Conservation (phyloP, 2,797 vertebrate species). For the Enteromius fasciolatus region DNA sequence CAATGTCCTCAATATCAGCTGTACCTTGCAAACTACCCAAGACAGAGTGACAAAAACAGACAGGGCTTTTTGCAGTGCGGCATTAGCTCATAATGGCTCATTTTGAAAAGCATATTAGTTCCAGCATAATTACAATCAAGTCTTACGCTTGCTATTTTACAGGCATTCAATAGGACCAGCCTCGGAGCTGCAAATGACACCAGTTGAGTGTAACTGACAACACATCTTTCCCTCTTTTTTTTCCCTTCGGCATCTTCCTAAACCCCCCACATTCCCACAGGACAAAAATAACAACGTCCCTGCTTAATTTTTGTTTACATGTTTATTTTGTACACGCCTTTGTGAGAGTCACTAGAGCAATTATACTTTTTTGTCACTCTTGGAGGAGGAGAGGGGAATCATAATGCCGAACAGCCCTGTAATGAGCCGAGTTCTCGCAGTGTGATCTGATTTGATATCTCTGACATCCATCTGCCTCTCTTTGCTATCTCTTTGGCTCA, state of each 20-base stretch:
- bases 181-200: conserved; percentile 79
- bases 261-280: conserved; percentile 68
- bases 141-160: conserved; percentile 79
- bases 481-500: conserved; percentile 77
- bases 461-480: conserved; percentile 85
- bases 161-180: conserved; percentile 79
- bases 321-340: conserved; percentile 82
- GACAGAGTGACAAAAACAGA: conserved; percentile 79
- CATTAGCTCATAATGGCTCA: conserved; percentile 87
- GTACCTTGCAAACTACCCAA: conserved; percentile 79
- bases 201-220: conserved; percentile 84
- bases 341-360: conserved; percentile 79
- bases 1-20: conserved; percentile 79
- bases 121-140: conserved; percentile 86
- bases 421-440: conserved; percentile 74
- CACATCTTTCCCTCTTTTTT: conserved; percentile 65
- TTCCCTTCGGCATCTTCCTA: conserved; percentile 7
- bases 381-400: conserved; percentile 72
- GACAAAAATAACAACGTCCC: conserved; percentile 80
- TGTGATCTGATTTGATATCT: conserved; percentile 84
- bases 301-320: conserved; percentile 77
- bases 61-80: conserved; percentile 79
- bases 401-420: conserved; percentile 78
- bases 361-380: conserved; percentile 83
- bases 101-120: conserved; percentile 88